Percentiles rank a stretch among this genome's conserved stretches.
Conservation (phyloP, 2,888 invertebrate genomes). For the Eristalinus aeneus region DNA sequence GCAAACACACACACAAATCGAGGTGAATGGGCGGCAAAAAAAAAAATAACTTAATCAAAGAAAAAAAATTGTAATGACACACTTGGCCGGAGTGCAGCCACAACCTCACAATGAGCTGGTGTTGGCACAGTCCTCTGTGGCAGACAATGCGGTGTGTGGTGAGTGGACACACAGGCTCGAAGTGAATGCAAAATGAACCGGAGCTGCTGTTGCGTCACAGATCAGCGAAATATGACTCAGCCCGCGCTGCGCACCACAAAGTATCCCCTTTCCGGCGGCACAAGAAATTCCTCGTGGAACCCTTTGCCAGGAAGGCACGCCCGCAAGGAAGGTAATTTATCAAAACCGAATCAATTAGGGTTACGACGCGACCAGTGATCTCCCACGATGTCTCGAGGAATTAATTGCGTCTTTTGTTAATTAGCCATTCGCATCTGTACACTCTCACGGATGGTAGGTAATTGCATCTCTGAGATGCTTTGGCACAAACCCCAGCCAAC, state of each 20-base stretch:
- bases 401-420: neutral
- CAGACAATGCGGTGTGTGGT: neutral
- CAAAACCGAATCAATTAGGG: neutral
- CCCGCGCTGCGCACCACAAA: neutral
- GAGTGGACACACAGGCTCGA: conserved; percentile 12
- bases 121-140: conserved; percentile 7
- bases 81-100: neutral
- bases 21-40: neutral
- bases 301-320: neutral
- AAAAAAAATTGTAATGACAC: conserved; percentile 1
- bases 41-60: neutral
- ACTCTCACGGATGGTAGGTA: neutral
- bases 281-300: neutral
- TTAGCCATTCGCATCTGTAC: neutral
- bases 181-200: conserved; percentile 41
- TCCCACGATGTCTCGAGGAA: neutral
- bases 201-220: neutral
- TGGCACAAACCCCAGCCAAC: neutral
- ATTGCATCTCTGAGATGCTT: neutral
- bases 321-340: neutral
- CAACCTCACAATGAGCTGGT: conserved; percentile 6
- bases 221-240: conserved; percentile 26
- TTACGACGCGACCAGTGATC: neutral
- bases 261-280: neutral
- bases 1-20: conserved; percentile 15